phyloP scores from a whole-genome alignment of 1,140 invertebrate genomes.

The Oedothorax gibbosus region DNA sequence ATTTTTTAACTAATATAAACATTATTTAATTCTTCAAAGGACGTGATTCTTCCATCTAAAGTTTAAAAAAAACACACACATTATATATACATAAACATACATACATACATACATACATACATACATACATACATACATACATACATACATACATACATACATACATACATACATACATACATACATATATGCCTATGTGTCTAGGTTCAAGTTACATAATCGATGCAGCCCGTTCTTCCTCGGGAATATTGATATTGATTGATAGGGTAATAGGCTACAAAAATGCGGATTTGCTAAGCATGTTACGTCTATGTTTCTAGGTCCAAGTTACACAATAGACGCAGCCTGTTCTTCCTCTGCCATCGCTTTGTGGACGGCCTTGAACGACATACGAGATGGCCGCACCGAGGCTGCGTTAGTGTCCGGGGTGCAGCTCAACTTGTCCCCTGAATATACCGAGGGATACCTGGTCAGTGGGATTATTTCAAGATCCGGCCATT shows the following conservation, averaged over 20 bases:
- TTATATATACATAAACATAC: too few relatives aligned
- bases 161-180: too few relatives aligned
- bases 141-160: too few relatives aligned
- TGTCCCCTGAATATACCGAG: constrained; percentile 89
- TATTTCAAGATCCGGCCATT: constrained; percentile 40
- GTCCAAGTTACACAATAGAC: constrained; percentile 91
- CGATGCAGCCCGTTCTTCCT: neutral
- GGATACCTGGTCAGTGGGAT: constrained; percentile 77
- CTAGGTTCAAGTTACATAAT: neutral
- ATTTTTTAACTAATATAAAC: too few relatives aligned
- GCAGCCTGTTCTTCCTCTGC: constrained; percentile 84
- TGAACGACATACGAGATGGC: constrained; percentile 4
- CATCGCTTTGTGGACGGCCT: constrained; percentile 41
- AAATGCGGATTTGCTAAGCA: neutral
- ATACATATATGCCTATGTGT: too few relatives aligned
- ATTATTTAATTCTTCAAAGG: too few relatives aligned
- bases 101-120: too few relatives aligned
- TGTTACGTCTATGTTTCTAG: neutral
- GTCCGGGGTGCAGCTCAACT: constrained; percentile 83
- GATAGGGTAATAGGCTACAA: neutral
- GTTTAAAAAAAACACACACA: too few relatives aligned
- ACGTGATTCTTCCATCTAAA: too few relatives aligned
- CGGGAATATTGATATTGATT: neutral
- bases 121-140: too few relatives aligned
- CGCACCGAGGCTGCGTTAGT: constrained; percentile 80